Conservation (phyloP, 2,113 vertebrate genomes). For the Okapia johnstoni region DNA sequence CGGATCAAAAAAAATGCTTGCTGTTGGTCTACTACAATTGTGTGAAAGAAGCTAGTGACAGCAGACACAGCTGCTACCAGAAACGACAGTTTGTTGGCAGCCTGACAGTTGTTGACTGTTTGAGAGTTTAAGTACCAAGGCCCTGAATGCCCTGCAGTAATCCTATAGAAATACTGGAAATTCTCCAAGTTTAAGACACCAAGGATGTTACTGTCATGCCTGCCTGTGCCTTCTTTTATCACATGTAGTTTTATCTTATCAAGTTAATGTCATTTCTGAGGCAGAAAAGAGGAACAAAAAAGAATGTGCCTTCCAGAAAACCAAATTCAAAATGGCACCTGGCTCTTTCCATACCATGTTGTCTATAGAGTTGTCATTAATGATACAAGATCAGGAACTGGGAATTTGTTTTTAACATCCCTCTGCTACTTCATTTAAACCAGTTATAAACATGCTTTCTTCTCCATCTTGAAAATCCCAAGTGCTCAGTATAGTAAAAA, state of each 20-base stretch:
- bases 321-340: not conserved
- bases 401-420: not conserved
- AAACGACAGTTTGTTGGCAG: conserved; percentile 58
- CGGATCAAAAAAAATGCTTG: not conserved
- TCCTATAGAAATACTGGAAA: conserved; percentile 54
- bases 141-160: conserved; percentile 31
- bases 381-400: not conserved
- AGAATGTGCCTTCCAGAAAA: conserved; percentile 30
- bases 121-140: conserved; percentile 56
- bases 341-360: not conserved
- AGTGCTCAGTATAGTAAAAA: not conserved
- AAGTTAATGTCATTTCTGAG: conserved; percentile 54
- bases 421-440: not conserved
- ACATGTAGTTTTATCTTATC: conserved; percentile 31
- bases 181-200: conserved; percentile 23
- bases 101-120: conserved; percentile 62
- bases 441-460: not conserved
- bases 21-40: conserved; percentile 38
- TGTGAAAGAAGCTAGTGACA: conserved; percentile 57
- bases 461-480: not conserved
- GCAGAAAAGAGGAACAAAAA: not conserved
- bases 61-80: conserved; percentile 50
- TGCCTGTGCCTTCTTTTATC: conserved; percentile 1
- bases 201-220: conserved; percentile 37
- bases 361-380: not conserved